Conservation (phyloP, 2,888 invertebrate genomes). For the Furcula furcula region DNA sequence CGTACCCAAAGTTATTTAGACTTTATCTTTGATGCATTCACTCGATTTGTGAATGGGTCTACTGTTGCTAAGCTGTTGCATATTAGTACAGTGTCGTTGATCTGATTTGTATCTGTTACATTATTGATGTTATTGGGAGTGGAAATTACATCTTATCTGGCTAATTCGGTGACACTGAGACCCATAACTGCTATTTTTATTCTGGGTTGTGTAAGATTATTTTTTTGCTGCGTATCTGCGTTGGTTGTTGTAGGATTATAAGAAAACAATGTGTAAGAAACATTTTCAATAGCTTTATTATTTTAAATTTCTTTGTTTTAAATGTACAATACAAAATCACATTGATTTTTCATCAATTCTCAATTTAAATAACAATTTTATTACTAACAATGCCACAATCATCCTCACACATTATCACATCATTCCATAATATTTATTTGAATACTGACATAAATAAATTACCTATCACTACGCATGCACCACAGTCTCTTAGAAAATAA, state of each 20-base stretch:
- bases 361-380: conserved; percentile 49
- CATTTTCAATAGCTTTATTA: conserved; percentile 54
- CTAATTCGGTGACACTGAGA: too few relatives aligned
- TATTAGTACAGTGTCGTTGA: too few relatives aligned
- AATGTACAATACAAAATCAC: conserved; percentile 67
- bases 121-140: too few relatives aligned
- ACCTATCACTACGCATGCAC: conserved; percentile 72
- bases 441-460: conserved; percentile 81
- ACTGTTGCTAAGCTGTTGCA: background rate
- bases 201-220: too few relatives aligned
- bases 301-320: conserved; percentile 59
- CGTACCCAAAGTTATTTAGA: background rate
- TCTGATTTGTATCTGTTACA: too few relatives aligned
- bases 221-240: too few relatives aligned
- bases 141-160: too few relatives aligned
- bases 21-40: background rate
- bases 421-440: conserved; percentile 57
- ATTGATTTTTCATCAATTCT: conserved; percentile 52
- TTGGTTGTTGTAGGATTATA: conserved; percentile 3
- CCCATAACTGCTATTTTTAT: too few relatives aligned
- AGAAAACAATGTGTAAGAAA: conserved; percentile 38
- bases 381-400: conserved; percentile 52
- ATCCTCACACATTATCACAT: conserved; percentile 60
- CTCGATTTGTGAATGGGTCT: background rate
- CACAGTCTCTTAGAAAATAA: conserved; percentile 70